Base-by-base conservation (phyloP, 2,797 vertebrate species). In the Dicrostonyx torquatus region DNA sequence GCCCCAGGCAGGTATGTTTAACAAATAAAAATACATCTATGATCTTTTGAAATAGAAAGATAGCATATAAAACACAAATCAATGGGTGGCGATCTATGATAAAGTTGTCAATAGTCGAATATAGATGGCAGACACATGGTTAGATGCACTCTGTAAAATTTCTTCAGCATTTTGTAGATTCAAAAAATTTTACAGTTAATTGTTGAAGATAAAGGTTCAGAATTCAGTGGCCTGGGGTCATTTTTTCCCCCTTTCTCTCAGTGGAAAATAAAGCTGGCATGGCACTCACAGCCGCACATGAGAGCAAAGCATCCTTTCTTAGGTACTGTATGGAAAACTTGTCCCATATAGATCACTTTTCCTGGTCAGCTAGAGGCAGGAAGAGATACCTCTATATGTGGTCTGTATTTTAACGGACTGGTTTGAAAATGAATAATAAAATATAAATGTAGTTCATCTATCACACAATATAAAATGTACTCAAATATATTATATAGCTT, bases 401-500 rank as follows among this genome's bases (percentile, higher is more conserved):
- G 75, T 48, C 73, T 60, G 24, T 45, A 13, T 58, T 89, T 96
- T 68, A 95, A 95, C 70, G 40, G 91, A 76, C 40, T 48, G 17
- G 87, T 79, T 93, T 66, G 84, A 95, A 95, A 96, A 80, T 34
- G n/a, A 18, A 83, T 6, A n/a, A 87, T 15, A 72, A 87, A 88
- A 48, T 70, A 29, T 29, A 5, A 66, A 88, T 83, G 10, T 78
- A 37, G 20, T 26, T 73, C 6, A 73, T 24, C 13, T 43, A 20
- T 22, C 11, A 72, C 40, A 29, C 26, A 62, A 34, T 66, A 43
- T 26, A 26, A 26, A 6, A 43, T 73, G 2, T 13, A 73, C 37
- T 26, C 24, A 43, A 24, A 43, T 4, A 73, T 20, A 72, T 40
- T 73, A 24, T 43, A 43, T 43, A 73, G 70, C 40, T 73, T 73